Evolutionary conservation across 2,888 invertebrate genomes (phyloP), one percentile per base, ranked within the genome.

Genomic region (Plemyria rubiginata): DNA sequence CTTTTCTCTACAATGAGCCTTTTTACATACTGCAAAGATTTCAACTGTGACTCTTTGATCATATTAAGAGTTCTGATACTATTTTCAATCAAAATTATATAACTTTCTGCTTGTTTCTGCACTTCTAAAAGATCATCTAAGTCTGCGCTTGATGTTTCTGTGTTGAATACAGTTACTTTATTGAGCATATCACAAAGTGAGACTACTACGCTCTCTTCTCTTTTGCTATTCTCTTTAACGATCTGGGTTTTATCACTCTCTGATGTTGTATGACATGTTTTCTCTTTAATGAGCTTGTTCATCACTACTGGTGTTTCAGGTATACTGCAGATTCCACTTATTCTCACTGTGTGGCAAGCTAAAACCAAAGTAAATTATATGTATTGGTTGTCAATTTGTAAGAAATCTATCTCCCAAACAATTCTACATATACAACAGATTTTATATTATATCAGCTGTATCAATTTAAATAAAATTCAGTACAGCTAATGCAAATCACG

Each of bases 321-420:
- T 63, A 91, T 87, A 22, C 82, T 76, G 65, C 67, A 83, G 59
- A 92, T 74, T 5, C 92, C 92, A 76, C 92, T 92, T 62, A 92
- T 90, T 62, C 88, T 80, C 22, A 81, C 71, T 60, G 66, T 78
- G 32, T 69, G 79, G 65, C 74, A 78, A 61, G 76, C 83, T 82
- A 73, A 66, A 78, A 81, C 13, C 6, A 9, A 12, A 9, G 11
- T 38, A 38, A 38, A 2, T 22, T 8, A 32, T 32, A 6, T 6
- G 7, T 2, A 32, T 32, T 8, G 8, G 32, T 32, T 32, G 6
- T 32, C 6, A 32, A 32, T 0, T 8, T 5, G 32, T n/a, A n/a
- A n/a, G n/a, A 6, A 32, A 22, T 3, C 22, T 3, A 32, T 32
- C 32, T 32, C 8, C 32, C 22, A 22, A 3, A 22, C 22, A 22